Evolutionary conservation across 2,113 vertebrate species (phyloP).

Genomic region (Dipodomys ordii): DNA sequence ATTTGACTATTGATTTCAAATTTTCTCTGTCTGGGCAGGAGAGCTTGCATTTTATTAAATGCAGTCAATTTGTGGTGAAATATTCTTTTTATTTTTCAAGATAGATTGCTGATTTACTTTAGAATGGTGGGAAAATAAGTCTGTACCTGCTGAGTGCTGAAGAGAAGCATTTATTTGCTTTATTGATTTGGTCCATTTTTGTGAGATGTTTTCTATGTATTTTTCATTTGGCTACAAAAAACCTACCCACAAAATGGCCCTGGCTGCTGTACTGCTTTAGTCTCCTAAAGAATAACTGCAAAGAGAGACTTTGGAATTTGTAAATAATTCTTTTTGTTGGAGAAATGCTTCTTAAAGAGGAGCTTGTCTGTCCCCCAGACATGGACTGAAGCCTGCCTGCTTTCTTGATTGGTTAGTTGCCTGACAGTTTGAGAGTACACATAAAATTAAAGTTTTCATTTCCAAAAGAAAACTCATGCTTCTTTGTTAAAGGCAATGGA

Average conservation of each 20-base stretch:
- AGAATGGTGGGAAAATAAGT: conserved; percentile 72
- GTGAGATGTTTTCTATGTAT: conserved; percentile 69
- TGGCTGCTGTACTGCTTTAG: background rate
- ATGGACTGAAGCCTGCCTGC: background rate
- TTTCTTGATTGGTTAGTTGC: conserved; percentile 5
- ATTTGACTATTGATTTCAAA: conserved; percentile 82
- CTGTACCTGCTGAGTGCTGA: conserved; percentile 75
- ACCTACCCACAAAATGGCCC: conserved; percentile 27
- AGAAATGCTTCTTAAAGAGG: background rate
- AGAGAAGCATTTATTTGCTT: conserved; percentile 80
- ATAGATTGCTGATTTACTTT: conserved; percentile 81
- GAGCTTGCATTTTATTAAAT: conserved; percentile 80
- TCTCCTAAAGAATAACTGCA: background rate
- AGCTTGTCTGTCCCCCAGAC: background rate
- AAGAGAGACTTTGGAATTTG: conserved; percentile 16
- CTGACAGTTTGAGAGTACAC: background rate
- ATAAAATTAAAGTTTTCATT: background rate
- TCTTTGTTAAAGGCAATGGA: background rate
- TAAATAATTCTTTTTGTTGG: background rate
- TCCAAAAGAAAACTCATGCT: background rate
- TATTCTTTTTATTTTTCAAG: conserved; percentile 81
- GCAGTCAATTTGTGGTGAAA: conserved; percentile 62
- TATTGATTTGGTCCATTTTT: conserved; percentile 82
- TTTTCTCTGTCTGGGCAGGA: conserved; percentile 76
- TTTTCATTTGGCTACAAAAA: conserved; percentile 70